Conservation (phyloP, 1,140 invertebrate genomes). For the Agrypnia vestita region DNA sequence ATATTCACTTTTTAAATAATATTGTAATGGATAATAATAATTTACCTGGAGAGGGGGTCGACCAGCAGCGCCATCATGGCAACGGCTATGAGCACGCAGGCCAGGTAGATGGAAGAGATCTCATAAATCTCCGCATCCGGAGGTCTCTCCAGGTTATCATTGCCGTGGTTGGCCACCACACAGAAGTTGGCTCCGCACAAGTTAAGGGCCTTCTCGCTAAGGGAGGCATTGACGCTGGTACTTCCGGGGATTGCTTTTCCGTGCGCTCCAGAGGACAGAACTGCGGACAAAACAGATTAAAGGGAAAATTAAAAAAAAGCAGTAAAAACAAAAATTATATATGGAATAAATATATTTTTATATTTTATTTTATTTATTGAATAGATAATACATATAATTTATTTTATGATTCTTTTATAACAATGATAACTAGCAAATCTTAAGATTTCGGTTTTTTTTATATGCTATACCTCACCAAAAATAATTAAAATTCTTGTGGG, state of each 20-base stretch:
- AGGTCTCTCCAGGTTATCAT: constrained; percentile 83
- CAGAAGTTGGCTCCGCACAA: constrained; percentile 90
- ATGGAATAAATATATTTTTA: too few relatives aligned
- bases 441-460: too few relatives aligned
- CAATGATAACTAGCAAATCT: too few relatives aligned
- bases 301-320: too few relatives aligned
- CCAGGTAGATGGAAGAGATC: constrained; percentile 91
- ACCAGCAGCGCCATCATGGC: constrained; percentile 90
- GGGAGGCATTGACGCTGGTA: constrained; percentile 65
- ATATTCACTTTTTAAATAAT: too few relatives aligned
- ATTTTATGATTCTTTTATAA: too few relatives aligned
- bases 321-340: too few relatives aligned
- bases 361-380: too few relatives aligned
- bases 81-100: constrained; percentile 88
- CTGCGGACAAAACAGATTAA: constrained; percentile 66
- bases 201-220: constrained; percentile 73
- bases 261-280: constrained; percentile 85
- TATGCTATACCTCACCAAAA: too few relatives aligned
- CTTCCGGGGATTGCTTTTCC: constrained; percentile 71
- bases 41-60: constrained; percentile 89
- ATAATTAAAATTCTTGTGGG: too few relatives aligned
- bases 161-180: constrained; percentile 76
- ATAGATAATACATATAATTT: too few relatives aligned
- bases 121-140: constrained; percentile 89
- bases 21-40: too few relatives aligned